Conservation (phyloP, 2,888 invertebrate species). For the Cryptosula pallasiana region DNA sequence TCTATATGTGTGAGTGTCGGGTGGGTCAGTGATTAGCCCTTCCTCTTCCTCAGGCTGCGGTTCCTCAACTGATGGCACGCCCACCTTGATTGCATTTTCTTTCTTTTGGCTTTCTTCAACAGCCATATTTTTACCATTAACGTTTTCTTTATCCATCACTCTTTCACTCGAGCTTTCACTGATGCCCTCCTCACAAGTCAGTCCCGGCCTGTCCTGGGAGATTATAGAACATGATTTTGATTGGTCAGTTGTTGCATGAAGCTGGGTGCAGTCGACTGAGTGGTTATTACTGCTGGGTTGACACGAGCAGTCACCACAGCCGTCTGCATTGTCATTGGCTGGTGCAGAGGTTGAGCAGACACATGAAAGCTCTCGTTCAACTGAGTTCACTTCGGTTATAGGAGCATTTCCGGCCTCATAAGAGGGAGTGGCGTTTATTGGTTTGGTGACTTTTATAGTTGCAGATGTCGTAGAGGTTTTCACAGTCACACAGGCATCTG, state of each 20-base stretch:
- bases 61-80: background rate
- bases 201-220: background rate
- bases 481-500: background rate
- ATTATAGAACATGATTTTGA: background rate
- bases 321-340: background rate
- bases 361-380: background rate
- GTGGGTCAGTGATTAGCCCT: conserved; percentile 27
- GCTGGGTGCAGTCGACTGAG: background rate
- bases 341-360: background rate
- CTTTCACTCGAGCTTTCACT: background rate
- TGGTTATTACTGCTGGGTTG: background rate
- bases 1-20: conserved; percentile 50
- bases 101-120: background rate
- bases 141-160: background rate
- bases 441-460: background rate
- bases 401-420: background rate
- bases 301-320: background rate
- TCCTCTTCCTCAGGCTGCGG: background rate
- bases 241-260: background rate
- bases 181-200: no score
- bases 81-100: background rate
- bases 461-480: background rate
- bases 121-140: background rate
- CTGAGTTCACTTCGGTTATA: background rate
- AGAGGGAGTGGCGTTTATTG: background rate